Conservation (phyloP, 2,888 invertebrate species). For the Auanema freiburgensis region DNA sequence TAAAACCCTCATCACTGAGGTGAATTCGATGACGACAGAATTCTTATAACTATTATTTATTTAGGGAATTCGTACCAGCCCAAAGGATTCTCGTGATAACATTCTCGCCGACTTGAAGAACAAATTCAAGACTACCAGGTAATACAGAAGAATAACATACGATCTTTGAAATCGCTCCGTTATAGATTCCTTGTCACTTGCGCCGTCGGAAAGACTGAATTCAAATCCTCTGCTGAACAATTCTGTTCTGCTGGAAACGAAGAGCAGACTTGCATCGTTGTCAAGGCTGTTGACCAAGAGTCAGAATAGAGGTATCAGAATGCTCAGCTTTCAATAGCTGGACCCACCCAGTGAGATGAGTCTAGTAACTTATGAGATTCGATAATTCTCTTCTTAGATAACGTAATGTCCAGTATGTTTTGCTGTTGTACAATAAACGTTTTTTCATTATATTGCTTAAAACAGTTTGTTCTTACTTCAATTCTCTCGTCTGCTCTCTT, state of each 20-base stretch:
- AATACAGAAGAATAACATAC: neutral
- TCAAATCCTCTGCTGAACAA: conserved; percentile 31
- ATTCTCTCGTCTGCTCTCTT: no score
- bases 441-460: no score
- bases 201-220: conserved; percentile 37
- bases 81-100: conserved; percentile 41
- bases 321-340: no score
- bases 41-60: conserved; percentile 2
- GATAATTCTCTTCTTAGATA: no score
- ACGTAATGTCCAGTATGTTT: no score
- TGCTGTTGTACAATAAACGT: no score
- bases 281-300: conserved; percentile 25
- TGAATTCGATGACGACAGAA: conserved; percentile 13
- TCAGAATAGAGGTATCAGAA: no score
- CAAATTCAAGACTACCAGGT: conserved; percentile 23
- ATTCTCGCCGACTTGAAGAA: conserved; percentile 37
- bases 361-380: no score
- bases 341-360: no score
- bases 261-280: conserved; percentile 40
- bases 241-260: conserved; percentile 40
- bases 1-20: conserved; percentile 39
- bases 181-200: conserved; percentile 41
- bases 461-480: no score
- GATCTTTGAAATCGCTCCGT: neutral
- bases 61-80: conserved; percentile 32